Evolutionary conservation across 2,113 vertebrate species (phyloP).

Genomic region (Tupaia tana): DNA sequence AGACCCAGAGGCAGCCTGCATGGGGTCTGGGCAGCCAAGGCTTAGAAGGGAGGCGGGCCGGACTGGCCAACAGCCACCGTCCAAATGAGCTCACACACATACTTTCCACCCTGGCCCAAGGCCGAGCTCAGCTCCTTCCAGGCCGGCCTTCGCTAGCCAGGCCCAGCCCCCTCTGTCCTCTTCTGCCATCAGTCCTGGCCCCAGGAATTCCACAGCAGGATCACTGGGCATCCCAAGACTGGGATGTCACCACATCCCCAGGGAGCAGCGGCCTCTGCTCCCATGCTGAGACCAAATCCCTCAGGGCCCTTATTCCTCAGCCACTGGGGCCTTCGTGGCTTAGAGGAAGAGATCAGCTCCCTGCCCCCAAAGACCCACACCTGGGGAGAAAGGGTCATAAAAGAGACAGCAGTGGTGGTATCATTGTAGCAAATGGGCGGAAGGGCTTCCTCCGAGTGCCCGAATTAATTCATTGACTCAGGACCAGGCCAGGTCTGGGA

Average conservation of each 20-base stretch:
- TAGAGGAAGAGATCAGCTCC: background rate
- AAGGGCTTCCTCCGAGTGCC: constrained; percentile 64
- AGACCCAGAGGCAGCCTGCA: constrained; percentile 28
- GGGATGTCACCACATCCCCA: background rate
- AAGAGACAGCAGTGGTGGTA: background rate
- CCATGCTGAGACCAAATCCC: background rate
- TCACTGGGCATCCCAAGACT: background rate
- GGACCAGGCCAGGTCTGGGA: background rate
- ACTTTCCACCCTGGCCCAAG: constrained; percentile 80
- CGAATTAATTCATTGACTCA: constrained; percentile 58
- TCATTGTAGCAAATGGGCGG: background rate
- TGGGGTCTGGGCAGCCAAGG: constrained; percentile 31
- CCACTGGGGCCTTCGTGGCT: background rate
- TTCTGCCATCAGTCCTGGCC: constrained; percentile 32
- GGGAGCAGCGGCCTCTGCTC: background rate
- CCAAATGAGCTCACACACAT: constrained; percentile 82
- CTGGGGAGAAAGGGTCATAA: background rate
- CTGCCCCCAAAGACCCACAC: background rate
- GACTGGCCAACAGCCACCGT: constrained; percentile 77
- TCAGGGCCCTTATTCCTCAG: background rate
- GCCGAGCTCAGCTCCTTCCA: constrained; percentile 71
- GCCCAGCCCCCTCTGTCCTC: constrained; percentile 62
- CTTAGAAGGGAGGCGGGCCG: constrained; percentile 63
- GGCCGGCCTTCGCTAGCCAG: constrained; percentile 63
- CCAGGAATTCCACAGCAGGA: background rate